Evolutionary conservation across 2,888 invertebrate species (phyloP).

Genomic region (Rosalia funebris): DNA sequence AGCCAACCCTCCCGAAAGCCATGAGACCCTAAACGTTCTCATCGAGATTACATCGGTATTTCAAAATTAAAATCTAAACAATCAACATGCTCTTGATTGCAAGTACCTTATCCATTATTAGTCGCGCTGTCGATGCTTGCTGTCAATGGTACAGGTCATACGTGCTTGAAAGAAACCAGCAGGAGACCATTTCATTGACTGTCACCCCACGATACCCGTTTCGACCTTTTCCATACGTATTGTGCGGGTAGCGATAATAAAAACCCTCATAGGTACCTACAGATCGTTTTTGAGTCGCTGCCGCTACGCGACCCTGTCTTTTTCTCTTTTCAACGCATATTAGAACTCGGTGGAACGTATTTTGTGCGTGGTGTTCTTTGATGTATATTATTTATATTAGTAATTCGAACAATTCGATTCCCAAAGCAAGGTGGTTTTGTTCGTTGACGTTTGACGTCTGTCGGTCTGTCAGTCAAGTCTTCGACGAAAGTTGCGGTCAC

Average conservation of each 20-base stretch:
- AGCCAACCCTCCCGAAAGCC: constrained; percentile 17
- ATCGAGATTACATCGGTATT: constrained; percentile 57
- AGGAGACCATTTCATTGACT: constrained; percentile 56
- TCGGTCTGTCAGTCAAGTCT: constrained; percentile 30
- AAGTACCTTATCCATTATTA: constrained; percentile 50
- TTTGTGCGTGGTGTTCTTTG: constrained; percentile 26
- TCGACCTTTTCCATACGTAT: constrained; percentile 54
- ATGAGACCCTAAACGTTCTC: constrained; percentile 52
- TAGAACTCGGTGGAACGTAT: background rate
- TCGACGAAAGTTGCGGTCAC: constrained; percentile 40
- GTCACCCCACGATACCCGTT: constrained; percentile 60
- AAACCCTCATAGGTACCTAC: constrained; percentile 29
- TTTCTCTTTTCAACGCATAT: constrained; percentile 21
- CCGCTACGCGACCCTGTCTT: constrained; percentile 32
- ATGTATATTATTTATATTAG: constrained; percentile 27
- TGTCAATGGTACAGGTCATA: constrained; percentile 60
- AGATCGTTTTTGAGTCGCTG: constrained; percentile 22
- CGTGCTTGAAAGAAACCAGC: constrained; percentile 52
- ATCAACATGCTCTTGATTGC: constrained; percentile 52
- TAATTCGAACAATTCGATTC: constrained; percentile 48
- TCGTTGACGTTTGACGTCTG: constrained; percentile 52
- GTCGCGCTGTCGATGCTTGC: constrained; percentile 58
- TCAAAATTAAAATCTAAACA: constrained; percentile 58
- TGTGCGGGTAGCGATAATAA: constrained; percentile 43
- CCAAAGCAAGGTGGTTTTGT: constrained; percentile 59